Percentiles rank a stretch among this genome's conserved stretches.
Conservation (phyloP, 2,888 invertebrate species). For the Limnephilus rhombicus region DNA sequence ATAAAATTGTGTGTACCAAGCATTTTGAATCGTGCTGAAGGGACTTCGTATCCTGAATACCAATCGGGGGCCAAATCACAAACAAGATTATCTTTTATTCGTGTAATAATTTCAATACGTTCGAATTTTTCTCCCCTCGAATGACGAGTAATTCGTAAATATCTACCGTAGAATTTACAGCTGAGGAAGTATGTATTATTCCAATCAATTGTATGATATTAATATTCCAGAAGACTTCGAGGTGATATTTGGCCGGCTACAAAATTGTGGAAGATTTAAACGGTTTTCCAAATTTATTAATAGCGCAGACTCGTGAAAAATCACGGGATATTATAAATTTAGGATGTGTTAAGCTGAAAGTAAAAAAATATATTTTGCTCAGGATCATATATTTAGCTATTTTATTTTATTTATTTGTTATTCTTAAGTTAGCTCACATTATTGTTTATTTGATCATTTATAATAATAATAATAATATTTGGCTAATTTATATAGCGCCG, state of each 20-base stretch:
- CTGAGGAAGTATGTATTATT: neutral
- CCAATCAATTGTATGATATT: slow-evolving; percentile 8
- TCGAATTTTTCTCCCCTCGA: slow-evolving; percentile 2
- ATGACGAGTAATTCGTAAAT: slow-evolving; percentile 25
- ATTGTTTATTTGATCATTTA: too few relatives aligned
- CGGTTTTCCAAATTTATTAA: neutral
- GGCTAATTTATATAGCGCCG: too few relatives aligned
- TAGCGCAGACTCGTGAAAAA: too few relatives aligned
- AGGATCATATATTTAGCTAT: too few relatives aligned
- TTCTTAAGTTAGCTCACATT: too few relatives aligned
- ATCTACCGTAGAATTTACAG: slow-evolving; percentile 11
- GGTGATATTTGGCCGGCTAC: neutral
- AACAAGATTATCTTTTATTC: slow-evolving; percentile 57
- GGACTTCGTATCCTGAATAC: slow-evolving; percentile 58
- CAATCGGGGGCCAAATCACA: slow-evolving; percentile 61
- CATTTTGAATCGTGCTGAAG: slow-evolving; percentile 44
- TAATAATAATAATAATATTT: too few relatives aligned
- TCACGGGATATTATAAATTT: too few relatives aligned
- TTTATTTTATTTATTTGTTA: too few relatives aligned
- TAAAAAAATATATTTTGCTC: neutral
- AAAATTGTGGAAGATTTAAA: neutral
- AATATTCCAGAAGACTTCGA: neutral
- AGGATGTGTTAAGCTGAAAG: neutral
- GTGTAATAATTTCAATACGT: slow-evolving; percentile 11
- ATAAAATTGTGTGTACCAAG: slow-evolving; percentile 50